Conservation (phyloP, 2,113 vertebrate species). For the Donacobius atricapilla region DNA sequence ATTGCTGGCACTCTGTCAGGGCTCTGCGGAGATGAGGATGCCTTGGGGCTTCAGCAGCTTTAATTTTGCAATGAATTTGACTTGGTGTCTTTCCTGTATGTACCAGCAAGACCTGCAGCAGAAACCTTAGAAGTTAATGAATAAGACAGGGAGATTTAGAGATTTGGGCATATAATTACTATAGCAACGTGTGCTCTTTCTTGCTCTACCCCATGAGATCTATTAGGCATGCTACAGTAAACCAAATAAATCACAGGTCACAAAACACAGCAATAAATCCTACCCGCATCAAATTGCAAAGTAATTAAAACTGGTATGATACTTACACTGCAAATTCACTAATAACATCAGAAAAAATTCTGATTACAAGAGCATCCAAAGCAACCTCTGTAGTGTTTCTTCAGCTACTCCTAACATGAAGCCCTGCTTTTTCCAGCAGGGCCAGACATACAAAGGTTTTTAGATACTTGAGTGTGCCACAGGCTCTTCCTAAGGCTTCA, state of each 20-base stretch:
- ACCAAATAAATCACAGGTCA: conserved; percentile 51
- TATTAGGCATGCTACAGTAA: conserved; percentile 44
- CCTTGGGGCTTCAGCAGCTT: background rate
- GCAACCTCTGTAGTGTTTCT: background rate
- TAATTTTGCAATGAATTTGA: conserved; percentile 28
- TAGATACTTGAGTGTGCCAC: background rate
- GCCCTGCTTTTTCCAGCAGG: background rate
- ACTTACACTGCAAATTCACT: conserved; percentile 41
- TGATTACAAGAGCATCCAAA: background rate
- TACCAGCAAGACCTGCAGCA: background rate
- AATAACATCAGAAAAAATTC: conserved; percentile 7
- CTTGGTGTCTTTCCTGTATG: background rate
- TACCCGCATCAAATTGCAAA: conserved; percentile 6
- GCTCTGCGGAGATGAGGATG: background rate
- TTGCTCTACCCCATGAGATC: conserved; percentile 7
- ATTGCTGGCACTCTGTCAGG: background rate
- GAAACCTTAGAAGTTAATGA: conserved; percentile 42
- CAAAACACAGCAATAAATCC: conserved; percentile 34
- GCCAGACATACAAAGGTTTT: background rate
- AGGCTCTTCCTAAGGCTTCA: background rate
- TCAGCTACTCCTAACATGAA: background rate
- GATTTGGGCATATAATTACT: conserved; percentile 43
- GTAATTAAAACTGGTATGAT: conserved; percentile 50
- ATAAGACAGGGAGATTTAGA: conserved; percentile 14
- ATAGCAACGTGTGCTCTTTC: conserved; percentile 5